These are phyloP conservation scores for Hippoglossus stenolepis DNA, from an alignment of 2,113 vertebrate genomes.

Conservation along the genomic window DNA sequence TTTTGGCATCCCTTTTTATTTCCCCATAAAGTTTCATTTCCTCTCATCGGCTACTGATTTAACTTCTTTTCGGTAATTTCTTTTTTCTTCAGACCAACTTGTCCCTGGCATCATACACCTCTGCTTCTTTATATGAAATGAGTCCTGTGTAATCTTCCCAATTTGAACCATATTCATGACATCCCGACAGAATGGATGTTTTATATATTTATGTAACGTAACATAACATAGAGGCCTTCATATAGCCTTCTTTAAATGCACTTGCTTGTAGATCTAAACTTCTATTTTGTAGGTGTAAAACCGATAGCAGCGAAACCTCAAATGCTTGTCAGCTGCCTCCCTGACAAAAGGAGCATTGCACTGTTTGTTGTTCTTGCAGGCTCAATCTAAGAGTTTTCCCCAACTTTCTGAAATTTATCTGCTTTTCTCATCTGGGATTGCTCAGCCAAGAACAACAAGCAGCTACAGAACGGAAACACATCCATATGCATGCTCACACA, in stretches of 20 bases:
- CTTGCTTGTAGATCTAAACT: not conserved
- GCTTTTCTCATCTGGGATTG: constrained; percentile 63
- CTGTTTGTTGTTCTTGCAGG: constrained; percentile 61
- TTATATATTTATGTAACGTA: not conserved
- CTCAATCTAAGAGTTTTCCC: constrained; percentile 46
- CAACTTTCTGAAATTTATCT: constrained; percentile 63
- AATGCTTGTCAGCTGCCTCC: constrained; percentile 50
- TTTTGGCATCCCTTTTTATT: not conserved
- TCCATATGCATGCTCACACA: constrained; percentile 64
- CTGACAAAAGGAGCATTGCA: constrained; percentile 30
- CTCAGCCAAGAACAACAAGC: constrained; percentile 65
- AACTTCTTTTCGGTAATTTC: not conserved
- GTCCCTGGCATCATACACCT: not conserved
- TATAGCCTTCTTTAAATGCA: not conserved
- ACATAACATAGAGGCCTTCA: not conserved
- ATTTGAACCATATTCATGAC: too few relatives aligned
- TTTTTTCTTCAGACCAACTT: not conserved
- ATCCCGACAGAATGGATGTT: too few relatives aligned
- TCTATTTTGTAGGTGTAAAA: constrained; percentile 23
- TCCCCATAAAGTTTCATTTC: not conserved
- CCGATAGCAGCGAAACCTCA: constrained; percentile 39
- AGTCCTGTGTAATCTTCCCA: not conserved
- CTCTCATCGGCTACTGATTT: not conserved
- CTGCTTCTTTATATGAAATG: not conserved
- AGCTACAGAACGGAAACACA: constrained; percentile 65